Conservation (phyloP, 2,113 vertebrate genomes). For the Sinocyclocheilus maitianheensis region DNA sequence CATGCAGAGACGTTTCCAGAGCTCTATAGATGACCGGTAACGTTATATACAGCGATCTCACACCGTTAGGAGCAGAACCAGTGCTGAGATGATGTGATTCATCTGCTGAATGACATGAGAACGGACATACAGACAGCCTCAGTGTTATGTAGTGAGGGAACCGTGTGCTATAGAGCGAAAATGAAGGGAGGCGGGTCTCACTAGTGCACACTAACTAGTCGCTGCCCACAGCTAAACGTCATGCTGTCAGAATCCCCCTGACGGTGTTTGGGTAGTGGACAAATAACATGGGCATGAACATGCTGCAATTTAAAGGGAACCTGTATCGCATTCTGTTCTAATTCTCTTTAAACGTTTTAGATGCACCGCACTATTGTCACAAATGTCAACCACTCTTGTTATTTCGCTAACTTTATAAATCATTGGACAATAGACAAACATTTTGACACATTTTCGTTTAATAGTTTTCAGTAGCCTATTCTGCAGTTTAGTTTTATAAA, state of each 20-base stretch:
- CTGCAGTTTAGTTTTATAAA: background rate
- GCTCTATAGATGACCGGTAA: background rate
- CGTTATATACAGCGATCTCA: background rate
- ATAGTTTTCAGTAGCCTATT: background rate
- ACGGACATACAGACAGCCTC: slow-evolving; percentile 29
- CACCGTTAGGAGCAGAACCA: background rate
- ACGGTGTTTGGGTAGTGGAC: background rate
- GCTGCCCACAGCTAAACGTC: slow-evolving; percentile 26
- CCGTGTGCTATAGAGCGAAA: background rate
- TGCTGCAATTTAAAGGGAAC: background rate
- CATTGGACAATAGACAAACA: background rate
- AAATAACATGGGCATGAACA: background rate
- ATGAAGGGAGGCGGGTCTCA: slow-evolving; percentile 46
- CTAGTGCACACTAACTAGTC: slow-evolving; percentile 2
- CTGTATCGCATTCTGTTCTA: background rate
- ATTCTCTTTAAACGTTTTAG: too few relatives aligned
- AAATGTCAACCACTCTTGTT: background rate
- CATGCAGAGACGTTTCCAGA: background rate
- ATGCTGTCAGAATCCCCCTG: slow-evolving; percentile 15
- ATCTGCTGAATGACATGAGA: slow-evolving; percentile 35
- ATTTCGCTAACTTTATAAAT: background rate
- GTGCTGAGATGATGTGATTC: slow-evolving; percentile 13
- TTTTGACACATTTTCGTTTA: background rate
- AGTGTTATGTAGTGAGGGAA: slow-evolving; percentile 47
- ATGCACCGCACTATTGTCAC: background rate